A percentile compares a stretch with the other conserved stretches of the same genome.
These are phyloP conservation scores for Campylomormyrus numenius DNA, from an alignment of 2,113 vertebrate genomes.

Conservation along the genomic window DNA sequence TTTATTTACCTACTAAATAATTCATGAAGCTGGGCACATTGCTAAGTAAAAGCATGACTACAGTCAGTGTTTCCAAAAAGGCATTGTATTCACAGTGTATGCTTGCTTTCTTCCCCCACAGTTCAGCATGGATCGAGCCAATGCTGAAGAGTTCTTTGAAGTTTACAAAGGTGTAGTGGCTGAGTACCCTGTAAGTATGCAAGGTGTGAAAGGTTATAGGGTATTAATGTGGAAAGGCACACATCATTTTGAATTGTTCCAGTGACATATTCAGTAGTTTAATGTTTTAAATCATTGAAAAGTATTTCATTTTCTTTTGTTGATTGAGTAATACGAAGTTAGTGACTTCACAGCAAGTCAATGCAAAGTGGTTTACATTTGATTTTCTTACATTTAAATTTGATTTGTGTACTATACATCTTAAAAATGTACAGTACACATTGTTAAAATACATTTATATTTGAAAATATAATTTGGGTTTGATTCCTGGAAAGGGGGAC, in stretches of 20 bases:
- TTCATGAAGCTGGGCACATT: background rate
- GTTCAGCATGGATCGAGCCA: slow-evolving; percentile 81
- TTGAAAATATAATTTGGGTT: background rate
- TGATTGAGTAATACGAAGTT: background rate
- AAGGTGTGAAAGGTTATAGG: background rate
- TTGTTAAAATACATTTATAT: background rate
- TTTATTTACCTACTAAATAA: background rate
- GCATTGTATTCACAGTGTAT: background rate
- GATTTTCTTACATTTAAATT: background rate
- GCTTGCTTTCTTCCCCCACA: slow-evolving; percentile 38
- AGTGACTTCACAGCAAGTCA: background rate
- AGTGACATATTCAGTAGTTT: background rate
- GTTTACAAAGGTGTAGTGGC: slow-evolving; percentile 60
- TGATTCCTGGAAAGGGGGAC: background rate
- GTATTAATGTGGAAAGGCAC: background rate
- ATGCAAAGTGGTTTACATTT: background rate
- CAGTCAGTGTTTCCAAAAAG: background rate
- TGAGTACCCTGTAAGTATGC: slow-evolving; percentile 80
- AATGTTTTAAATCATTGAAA: background rate
- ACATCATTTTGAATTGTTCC: background rate
- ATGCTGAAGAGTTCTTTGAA: slow-evolving; percentile 89
- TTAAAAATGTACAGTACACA: background rate
- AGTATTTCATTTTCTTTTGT: background rate
- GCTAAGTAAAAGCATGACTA: background rate
- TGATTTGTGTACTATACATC: background rate